These are phyloP conservation scores for Clupea harengus DNA, from an alignment of 2,113 vertebrate species.

Conservation along the genomic window DNA sequence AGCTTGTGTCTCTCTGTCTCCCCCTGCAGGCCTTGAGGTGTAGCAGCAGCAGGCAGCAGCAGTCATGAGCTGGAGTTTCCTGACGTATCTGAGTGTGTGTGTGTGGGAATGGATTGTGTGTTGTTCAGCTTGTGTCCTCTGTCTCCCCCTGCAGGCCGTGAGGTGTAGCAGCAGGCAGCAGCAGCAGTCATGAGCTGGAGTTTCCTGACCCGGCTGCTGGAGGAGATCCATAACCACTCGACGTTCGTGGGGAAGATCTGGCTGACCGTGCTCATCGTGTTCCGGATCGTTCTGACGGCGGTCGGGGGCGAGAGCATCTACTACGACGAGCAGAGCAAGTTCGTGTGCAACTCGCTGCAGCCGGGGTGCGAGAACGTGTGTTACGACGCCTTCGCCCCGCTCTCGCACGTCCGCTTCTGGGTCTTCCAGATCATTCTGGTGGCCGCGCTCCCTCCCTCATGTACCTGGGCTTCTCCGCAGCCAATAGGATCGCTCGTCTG, in stretches of 20 bases:
- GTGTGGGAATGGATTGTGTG: no score
- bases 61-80: no score
- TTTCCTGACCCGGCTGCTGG: constrained; percentile 91
- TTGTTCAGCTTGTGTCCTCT: no score
- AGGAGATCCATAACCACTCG: constrained; percentile 97
- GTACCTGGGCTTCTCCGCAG: constrained; percentile 90
- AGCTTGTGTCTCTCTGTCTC: no score
- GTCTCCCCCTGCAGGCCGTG: background rate
- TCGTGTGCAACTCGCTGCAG: constrained; percentile 90
- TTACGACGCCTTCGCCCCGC: constrained; percentile 88
- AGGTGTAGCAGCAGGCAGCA: constrained; percentile 45
- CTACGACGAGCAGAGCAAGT: constrained; percentile 94
- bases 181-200: constrained; percentile 90
- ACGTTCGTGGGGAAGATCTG: constrained; percentile 97
- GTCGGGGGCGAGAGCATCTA: constrained; percentile 95
- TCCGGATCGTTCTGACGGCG: constrained; percentile 90
- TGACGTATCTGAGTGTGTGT: no score
- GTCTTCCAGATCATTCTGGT: constrained; percentile 93
- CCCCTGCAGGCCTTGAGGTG: background rate
- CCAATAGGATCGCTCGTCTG: constrained; percentile 85
- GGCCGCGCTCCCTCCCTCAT: constrained; percentile 85
- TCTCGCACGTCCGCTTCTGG: constrained; percentile 93
- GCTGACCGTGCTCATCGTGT: constrained; percentile 87
- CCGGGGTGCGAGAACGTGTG: constrained; percentile 94
- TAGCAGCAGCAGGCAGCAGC: constrained; percentile 46